Conservation (phyloP, 2,888 invertebrate species). For the Taphrorychus bicolor region DNA sequence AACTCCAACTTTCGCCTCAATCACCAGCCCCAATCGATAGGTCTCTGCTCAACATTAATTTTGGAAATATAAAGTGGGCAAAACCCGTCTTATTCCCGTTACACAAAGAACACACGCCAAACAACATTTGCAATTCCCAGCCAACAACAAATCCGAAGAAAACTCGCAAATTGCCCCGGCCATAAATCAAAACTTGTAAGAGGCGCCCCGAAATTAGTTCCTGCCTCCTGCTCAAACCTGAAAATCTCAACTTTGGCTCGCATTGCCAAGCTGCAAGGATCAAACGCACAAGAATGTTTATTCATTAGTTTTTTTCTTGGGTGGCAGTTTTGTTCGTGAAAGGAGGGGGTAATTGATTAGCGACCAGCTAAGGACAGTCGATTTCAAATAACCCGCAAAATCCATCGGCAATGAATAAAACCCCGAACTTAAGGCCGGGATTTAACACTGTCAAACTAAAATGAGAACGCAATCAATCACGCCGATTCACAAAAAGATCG, state of each 20-base stretch:
- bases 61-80: background rate
- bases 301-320: background rate
- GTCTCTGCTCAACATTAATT: too few species aligned
- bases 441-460: slow-evolving; percentile 38
- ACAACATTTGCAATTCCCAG: background rate
- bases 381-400: slow-evolving; percentile 27
- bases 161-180: background rate
- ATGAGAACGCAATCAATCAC: slow-evolving; percentile 39
- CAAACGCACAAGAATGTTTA: background rate
- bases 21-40: too few species aligned
- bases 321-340: background rate
- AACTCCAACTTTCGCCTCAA: too few species aligned
- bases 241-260: background rate
- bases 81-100: background rate
- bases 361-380: slow-evolving; percentile 1
- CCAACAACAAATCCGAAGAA: background rate
- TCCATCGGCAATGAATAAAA: slow-evolving; percentile 33
- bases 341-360: background rate
- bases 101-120: background rate
- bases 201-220: background rate
- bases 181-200: background rate
- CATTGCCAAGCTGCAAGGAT: background rate
- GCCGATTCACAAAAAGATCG: slow-evolving; percentile 39
- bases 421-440: slow-evolving; percentile 19
- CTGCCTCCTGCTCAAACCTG: background rate